A percentile compares a stretch with the other conserved stretches of the same genome.
Evolutionary conservation across 2,888 invertebrate genomes (phyloP).

Genomic region (Pterostichus madidus): DNA sequence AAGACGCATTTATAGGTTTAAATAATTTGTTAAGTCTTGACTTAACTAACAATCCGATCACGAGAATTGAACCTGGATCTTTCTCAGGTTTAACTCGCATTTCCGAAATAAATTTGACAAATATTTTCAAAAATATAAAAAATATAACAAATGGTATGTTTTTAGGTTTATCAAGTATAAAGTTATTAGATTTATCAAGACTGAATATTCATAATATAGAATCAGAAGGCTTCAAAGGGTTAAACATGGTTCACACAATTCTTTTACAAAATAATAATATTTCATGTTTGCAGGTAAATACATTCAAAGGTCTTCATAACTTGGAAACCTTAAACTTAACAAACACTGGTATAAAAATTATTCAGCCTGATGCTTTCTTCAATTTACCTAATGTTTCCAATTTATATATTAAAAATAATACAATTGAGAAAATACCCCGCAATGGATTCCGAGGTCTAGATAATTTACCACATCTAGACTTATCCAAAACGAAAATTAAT

Average conservation of each 20-base stretch:
- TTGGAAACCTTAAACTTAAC: neutral
- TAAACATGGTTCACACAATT: neutral
- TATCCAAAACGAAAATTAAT: neutral
- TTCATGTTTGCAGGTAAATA: neutral
- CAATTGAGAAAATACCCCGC: too few relatives aligned
- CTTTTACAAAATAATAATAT: neutral
- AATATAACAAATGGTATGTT: neutral
- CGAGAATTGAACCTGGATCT: neutral
- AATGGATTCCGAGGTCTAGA: too few relatives aligned
- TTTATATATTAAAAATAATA: too few relatives aligned
- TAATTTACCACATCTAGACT: too few relatives aligned
- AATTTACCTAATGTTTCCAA: neutral
- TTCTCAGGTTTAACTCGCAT: neutral
- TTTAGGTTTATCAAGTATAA: neutral
- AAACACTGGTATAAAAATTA: neutral
- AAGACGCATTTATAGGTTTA: conserved; percentile 2
- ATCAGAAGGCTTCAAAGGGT: neutral
- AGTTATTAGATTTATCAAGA: neutral
- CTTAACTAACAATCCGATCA: neutral
- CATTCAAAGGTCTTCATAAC: neutral
- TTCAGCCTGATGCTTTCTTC: neutral
- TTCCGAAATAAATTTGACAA: neutral
- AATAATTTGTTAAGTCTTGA: neutral
- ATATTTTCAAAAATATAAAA: neutral
- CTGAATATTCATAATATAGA: neutral